Evolutionary conservation across 1,140 invertebrate genomes (phyloP), one percentile per base, ranked within the genome.

Genomic region (Tetragnatha versicolor): DNA sequence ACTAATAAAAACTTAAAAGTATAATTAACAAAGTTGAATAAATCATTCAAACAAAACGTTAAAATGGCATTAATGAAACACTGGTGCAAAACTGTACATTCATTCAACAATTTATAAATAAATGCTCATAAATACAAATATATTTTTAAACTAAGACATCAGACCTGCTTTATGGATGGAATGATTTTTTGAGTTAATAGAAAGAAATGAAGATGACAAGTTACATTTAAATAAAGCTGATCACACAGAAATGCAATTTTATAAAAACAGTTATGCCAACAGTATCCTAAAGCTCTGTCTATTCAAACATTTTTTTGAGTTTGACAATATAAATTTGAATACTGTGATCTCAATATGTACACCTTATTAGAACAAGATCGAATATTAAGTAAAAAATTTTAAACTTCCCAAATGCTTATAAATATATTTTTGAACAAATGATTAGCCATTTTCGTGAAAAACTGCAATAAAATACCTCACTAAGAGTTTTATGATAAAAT

Each of bases 21-120:
- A 58, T 58, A 58, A 33, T 58, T 58, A 58, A 58, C 55, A 58
- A 58, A n/a, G 55, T 31, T 33, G 55, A 58, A 58, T 58, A 58
- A 58, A 58, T 58, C 35, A 58, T 58, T 33, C 10, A 58, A 10
- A 55, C 7, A 42, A 42, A 42, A 33, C 31, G 31, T 33, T 31
- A 9, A 58, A 31, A 58, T 58, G 31, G 29, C 55, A 58, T 58
- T 58, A 33, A 58, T 20, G 35, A n/a, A n/a, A n/a, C n/a, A n/a
- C 35, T 17, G 17, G n/a, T 14, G 17, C 51, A 27, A 25, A 58
- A 33, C n/a, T 33, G n/a, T 58, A 58, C 31, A 58, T 35, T 14
- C 29, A 58, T 58, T 31, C 27, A 58, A 58, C 31, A 55, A 10
- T 31, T 22, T 17, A 31, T 58, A 58, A 33, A 17, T 55, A 55